A percentile compares a stretch with the other conserved stretches of the same genome.
These are phyloP conservation scores for Neosilurus hyrtlii DNA, from an alignment of 2,797 vertebrate species.

Conservation along the genomic window DNA sequence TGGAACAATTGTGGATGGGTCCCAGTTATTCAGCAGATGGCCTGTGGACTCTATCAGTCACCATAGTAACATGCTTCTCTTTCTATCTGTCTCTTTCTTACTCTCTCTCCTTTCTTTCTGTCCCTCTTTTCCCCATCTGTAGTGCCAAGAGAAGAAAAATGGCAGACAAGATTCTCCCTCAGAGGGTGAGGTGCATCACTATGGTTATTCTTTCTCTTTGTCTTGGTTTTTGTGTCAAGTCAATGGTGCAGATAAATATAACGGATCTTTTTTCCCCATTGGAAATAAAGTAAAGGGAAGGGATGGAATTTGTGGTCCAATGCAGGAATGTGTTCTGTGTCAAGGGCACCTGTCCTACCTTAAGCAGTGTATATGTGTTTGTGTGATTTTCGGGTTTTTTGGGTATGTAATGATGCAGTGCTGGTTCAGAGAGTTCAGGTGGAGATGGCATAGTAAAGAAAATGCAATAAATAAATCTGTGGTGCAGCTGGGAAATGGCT, in stretches of 20 bases:
- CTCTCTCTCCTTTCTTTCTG: slow-evolving; percentile 37
- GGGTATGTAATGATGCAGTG: slow-evolving; percentile 7
- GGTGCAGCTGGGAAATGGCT: slow-evolving; percentile 7
- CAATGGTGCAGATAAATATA: slow-evolving; percentile 36
- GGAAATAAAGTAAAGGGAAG: slow-evolving; percentile 11
- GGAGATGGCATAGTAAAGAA: slow-evolving; percentile 12
- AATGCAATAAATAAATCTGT: slow-evolving; percentile 2
- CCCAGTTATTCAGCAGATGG: slow-evolving; percentile 94
- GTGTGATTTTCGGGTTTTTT: not conserved
- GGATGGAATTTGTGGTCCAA: slow-evolving; percentile 14
- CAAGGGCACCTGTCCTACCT: not conserved
- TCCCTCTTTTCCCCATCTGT: slow-evolving; percentile 75
- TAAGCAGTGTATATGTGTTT: not conserved
- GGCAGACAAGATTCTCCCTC: slow-evolving; percentile 99
- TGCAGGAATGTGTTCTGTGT: not conserved
- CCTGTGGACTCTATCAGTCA: slow-evolving; percentile 93
- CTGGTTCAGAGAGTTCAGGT: slow-evolving; percentile 1
- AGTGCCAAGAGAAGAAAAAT: slow-evolving; percentile 99
- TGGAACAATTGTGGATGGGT: slow-evolving; percentile 78
- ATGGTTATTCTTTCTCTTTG: slow-evolving; percentile 55
- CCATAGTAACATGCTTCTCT: slow-evolving; percentile 96
- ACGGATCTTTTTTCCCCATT: not conserved
- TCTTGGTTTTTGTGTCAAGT: slow-evolving; percentile 29
- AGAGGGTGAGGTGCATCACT: slow-evolving; percentile 88
- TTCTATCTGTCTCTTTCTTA: slow-evolving; percentile 58